Evolutionary conservation across 2,888 invertebrate species (phyloP).

Genomic region (Drosophila pseudotakahashii): DNA sequence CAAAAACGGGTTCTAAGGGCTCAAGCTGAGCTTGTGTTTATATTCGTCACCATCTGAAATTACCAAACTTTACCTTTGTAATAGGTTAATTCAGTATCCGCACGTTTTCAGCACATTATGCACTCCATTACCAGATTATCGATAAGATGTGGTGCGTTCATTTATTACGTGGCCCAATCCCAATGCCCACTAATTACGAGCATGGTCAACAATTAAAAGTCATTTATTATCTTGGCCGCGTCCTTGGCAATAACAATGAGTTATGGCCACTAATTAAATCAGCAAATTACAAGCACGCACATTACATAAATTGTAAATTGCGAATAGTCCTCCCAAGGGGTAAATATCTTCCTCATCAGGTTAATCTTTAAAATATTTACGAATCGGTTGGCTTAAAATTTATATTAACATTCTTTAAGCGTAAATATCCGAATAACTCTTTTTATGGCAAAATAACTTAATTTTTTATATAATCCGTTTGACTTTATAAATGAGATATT

Average conservation of each 20-base stretch:
- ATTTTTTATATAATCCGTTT: neutral
- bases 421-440: neutral
- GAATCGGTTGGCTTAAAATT: neutral
- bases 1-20: neutral
- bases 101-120: slow-evolving; percentile 53
- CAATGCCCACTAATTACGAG: slow-evolving; percentile 57
- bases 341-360: slow-evolving; percentile 13
- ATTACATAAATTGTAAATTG: slow-evolving; percentile 73
- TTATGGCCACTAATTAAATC: slow-evolving; percentile 76
- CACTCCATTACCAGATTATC: slow-evolving; percentile 64
- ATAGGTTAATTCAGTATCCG: neutral
- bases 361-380: slow-evolving; percentile 10
- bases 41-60: neutral
- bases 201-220: slow-evolving; percentile 65
- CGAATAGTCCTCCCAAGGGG: slow-evolving; percentile 42
- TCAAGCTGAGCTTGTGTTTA: neutral
- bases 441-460: neutral
- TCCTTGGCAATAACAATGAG: slow-evolving; percentile 61
- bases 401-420: neutral
- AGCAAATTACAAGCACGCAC: slow-evolving; percentile 78
- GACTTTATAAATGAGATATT: neutral
- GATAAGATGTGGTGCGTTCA: slow-evolving; percentile 55
- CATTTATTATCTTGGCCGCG: slow-evolving; percentile 71
- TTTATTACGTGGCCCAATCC: slow-evolving; percentile 32
- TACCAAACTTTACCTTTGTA: neutral